Conservation (phyloP, 2,888 invertebrate species). For the Epinotia demarniana region DNA sequence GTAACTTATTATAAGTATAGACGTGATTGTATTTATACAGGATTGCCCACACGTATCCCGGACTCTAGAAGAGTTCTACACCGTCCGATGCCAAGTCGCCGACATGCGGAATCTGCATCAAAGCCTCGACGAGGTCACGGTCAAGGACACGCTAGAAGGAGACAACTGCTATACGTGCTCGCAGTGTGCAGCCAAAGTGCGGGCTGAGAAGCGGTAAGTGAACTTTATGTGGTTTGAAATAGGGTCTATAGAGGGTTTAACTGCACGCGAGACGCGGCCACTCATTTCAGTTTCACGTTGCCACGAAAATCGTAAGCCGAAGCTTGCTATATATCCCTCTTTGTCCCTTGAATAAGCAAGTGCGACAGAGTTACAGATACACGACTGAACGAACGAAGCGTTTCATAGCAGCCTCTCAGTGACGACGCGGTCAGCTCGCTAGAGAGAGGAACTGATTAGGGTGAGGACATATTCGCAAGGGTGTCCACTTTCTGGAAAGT, state of each 20-base stretch:
- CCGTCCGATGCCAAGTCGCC: slow-evolving; percentile 97
- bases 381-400: no score
- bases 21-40: slow-evolving; percentile 65
- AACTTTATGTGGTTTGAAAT: not conserved
- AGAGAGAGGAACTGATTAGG: no score
- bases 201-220: slow-evolving; percentile 93
- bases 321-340: no score
- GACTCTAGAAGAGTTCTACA: slow-evolving; percentile 98
- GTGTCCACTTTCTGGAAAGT: no score
- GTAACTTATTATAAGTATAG: not conserved
- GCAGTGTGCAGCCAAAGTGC: slow-evolving; percentile 96
- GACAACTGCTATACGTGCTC: slow-evolving; percentile 99
- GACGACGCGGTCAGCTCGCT: no score
- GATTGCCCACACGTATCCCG: slow-evolving; percentile 98
- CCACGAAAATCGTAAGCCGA: no score
- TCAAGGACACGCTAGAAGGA: slow-evolving; percentile 97
- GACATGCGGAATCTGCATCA: slow-evolving; percentile 98
- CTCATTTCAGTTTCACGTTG: not conserved
- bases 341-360: no score
- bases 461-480: no score
- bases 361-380: no score
- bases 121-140: slow-evolving; percentile 97
- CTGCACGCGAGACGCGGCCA: no score
- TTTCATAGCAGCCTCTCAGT: no score
- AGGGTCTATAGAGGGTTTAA: no score